Conservation (phyloP, 1,140 invertebrate species). For the Carposina sasakii region DNA sequence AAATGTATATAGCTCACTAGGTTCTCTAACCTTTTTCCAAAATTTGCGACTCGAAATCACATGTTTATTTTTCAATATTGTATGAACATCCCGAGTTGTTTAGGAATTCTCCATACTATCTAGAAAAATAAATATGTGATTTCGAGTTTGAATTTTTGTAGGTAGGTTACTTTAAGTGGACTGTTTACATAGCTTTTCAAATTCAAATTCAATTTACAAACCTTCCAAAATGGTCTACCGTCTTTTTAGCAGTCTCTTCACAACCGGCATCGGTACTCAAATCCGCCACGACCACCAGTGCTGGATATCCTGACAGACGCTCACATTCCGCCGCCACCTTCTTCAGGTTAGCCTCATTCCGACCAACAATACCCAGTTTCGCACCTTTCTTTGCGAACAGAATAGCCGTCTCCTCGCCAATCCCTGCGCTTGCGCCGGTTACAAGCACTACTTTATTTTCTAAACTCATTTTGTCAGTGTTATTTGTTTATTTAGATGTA, state of each 20-base stretch:
- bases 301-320: slow-evolving; percentile 8
- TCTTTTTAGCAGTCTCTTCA: slow-evolving; percentile 2
- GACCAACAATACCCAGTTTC: slow-evolving; percentile 79
- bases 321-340: slow-evolving; percentile 75
- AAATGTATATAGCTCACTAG: no score
- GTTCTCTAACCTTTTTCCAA: no score
- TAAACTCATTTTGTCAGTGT: slow-evolving; percentile 13
- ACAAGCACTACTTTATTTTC: slow-evolving; percentile 76
- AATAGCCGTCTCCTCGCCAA: slow-evolving; percentile 83
- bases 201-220: no score
- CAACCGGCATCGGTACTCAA: slow-evolving; percentile 23
- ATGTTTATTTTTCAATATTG: no score
- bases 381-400: slow-evolving; percentile 81
- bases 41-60: no score
- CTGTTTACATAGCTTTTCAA: no score
- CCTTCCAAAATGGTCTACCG: slow-evolving; percentile 22
- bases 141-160: no score
- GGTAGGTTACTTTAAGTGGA: no score
- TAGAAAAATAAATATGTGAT: no score
- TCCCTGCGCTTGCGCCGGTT: slow-evolving; percentile 88
- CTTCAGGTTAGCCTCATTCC: slow-evolving; percentile 75
- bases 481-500: no score
- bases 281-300: slow-evolving; percentile 25
- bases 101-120: no score
- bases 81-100: no score